Evolutionary conservation across 2,888 invertebrate species (phyloP), one percentile per base, ranked within the genome.

Genomic region (Eilema griseolum): DNA sequence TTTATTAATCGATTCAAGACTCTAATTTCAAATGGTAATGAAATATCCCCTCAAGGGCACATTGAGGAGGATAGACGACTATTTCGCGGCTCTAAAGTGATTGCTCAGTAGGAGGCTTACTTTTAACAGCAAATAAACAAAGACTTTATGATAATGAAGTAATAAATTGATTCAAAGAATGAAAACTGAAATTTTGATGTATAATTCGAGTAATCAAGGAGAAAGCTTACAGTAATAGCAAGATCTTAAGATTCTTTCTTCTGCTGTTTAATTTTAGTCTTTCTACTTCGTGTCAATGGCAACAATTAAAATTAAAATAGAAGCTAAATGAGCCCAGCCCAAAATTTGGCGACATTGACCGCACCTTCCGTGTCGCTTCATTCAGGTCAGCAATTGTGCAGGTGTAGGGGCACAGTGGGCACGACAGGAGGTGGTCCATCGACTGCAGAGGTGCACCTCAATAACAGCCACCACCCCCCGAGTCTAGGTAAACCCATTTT

Each of bases 1-100:
- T 85, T 84, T 83, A 84, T 83, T 83, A 82, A 84, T 85, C 72
- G 76, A 76, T 73, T 72, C 73, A 71, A 75, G 81, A 80, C 37
- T 62, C 68, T n/a, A 70, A 66, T 33, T 75, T 78, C 66, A 77
- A 79, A 80, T 81, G 80, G 75, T 85, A 83, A 85, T 85, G 76
- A 78, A 84, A 74, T 84, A 79, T 82, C 77, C 70, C 77, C 70
- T 76, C 67, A 57, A 66, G 59, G 60, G 14, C 23, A 41, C 70
- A 71, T 72, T 75, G 57, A 24, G 62, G 64, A 72, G 67, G 12
- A 37, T 37, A 37, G 33, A 37, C 33, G 66, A 70, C 66, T 70
- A 69, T 80, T 72, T 61, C 33, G 74, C 61, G 63, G 66, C 28
- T 62, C 31, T 23, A 52, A 72, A 79, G 70, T 79, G 74, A 81